A percentile compares a stretch with the other conserved stretches of the same genome.
Evolutionary conservation across 2,888 invertebrate genomes (phyloP).

Genomic region (Calephelis perditalis): DNA sequence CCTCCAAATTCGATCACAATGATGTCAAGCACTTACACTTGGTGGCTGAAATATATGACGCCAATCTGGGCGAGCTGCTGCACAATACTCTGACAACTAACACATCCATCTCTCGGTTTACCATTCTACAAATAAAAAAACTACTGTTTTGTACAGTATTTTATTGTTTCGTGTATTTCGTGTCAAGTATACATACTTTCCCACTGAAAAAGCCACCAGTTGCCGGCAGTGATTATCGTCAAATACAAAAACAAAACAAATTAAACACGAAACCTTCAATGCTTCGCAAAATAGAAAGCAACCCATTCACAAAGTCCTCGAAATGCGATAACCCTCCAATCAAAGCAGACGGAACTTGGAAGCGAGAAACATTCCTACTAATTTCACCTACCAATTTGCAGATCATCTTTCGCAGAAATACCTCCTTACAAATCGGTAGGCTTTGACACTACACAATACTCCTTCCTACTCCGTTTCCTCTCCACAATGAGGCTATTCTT

Average conservation of each 20-base stretch:
- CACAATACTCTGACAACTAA: no score
- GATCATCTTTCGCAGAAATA: slow-evolving; percentile 41
- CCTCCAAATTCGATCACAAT: no score
- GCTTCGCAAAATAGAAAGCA: slow-evolving; percentile 21
- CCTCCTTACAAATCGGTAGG: slow-evolving; percentile 52
- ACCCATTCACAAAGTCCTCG: slow-evolving; percentile 29
- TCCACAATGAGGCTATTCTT: slow-evolving; percentile 43
- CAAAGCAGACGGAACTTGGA: slow-evolving; percentile 26
- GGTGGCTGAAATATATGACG: no score
- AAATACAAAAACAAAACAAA: slow-evolving; percentile 6
- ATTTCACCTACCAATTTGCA: slow-evolving; percentile 64
- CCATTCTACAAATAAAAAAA: no score
- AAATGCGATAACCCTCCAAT: slow-evolving; percentile 46
- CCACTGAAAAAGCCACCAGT: slow-evolving; percentile 4
- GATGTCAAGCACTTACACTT: no score
- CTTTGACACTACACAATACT: slow-evolving; percentile 54
- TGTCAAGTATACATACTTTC: not conserved
- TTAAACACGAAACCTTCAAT: slow-evolving; percentile 13
- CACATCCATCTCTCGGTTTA: no score
- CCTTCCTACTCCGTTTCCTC: slow-evolving; percentile 42
- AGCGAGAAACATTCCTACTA: slow-evolving; percentile 50
- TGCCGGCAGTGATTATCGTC: not conserved
- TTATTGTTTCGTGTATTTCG: not conserved
- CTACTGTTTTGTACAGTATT: no score
- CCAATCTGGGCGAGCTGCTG: no score